Base-by-base conservation (phyloP, 2,888 invertebrate genomes). In the Gandaritis pyraliata region DNA sequence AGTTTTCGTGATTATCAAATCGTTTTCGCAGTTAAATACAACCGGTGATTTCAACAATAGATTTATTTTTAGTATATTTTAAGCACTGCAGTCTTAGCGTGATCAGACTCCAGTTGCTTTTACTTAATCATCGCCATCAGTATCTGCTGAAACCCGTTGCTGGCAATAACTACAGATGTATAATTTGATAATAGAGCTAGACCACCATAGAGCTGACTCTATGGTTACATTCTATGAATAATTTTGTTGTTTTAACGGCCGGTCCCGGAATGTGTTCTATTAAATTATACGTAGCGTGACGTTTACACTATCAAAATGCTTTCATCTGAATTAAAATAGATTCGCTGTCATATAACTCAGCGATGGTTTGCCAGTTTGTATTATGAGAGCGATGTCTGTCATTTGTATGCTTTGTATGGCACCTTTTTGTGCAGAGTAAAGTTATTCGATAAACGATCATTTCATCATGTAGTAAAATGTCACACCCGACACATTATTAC, bases 231-330 rank as follows among this genome's bases (percentile, higher is more conserved):
- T 61, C 50, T 58, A 58, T 55, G 59, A 58, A 66, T 65, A 58
- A 57, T 63, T 52, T 61, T 63, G 58, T 58, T 68, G 48, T 64
- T 59, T 58, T 61, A 65, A 64, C 68, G 61, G 68, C 61, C 36
- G 36, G 56, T 39, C 49, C 39, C 16, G 59, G 58, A 62, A 58
- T 57, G 53, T 58, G 18, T 61, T 49, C 58, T 47, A 56, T 64
- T 39, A 59, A 59, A 59, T 51, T 53, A 59, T 60, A 53, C 63
- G 62, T 45, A 63, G 58, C 63, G 59, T 53, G 59, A 59, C 49
- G 64, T 51, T 11, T 13, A 36, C 46, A 43, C 48, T 51, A 58
- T 54, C 54, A 58, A 59, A 64, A 51, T 30, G 41, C 54, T 64
- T 59, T 64, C 59, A 58, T 56, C 52, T 49, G 56, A 48, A 48